A percentile compares a stretch with the other conserved stretches of the same genome.
Conservation (phyloP, 1,140 invertebrate species). For the Drosophila prosaltans region DNA sequence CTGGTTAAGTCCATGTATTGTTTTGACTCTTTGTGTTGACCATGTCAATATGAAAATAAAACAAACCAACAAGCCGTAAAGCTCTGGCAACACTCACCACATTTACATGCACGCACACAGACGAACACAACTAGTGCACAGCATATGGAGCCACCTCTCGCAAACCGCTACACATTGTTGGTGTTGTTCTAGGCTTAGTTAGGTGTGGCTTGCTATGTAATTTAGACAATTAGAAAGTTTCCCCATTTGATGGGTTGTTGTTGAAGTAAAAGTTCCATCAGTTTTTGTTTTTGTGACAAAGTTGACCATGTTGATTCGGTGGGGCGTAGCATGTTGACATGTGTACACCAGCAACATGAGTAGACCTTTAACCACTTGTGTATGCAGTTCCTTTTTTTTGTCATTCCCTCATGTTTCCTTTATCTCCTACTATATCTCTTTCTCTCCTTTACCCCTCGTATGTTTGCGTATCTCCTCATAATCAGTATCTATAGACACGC, state of each 20-base stretch:
- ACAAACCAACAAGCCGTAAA: slow-evolving; percentile 59
- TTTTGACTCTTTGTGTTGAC: slow-evolving; percentile 7
- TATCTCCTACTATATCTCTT: slow-evolving; percentile 4
- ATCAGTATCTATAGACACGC: slow-evolving; percentile 42
- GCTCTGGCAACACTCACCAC: slow-evolving; percentile 27
- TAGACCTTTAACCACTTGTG: not conserved
- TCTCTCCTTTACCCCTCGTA: slow-evolving; percentile 13
- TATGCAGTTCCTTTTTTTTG: not conserved
- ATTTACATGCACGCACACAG: slow-evolving; percentile 18
- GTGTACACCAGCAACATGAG: not conserved
- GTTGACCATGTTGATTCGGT: slow-evolving; percentile 34
- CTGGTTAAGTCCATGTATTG: not conserved
- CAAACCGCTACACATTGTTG: slow-evolving; percentile 21
- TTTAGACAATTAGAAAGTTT: slow-evolving; percentile 78
- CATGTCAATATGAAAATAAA: slow-evolving; percentile 59
- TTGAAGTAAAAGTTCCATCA: slow-evolving; percentile 35
- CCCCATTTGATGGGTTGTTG: slow-evolving; percentile 42
- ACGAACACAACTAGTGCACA: not conserved
- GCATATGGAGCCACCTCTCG: not conserved
- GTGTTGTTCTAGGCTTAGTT: slow-evolving; percentile 35
- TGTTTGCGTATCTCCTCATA: slow-evolving; percentile 72
- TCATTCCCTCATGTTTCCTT: not conserved
- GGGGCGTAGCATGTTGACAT: not conserved
- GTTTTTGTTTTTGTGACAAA: slow-evolving; percentile 49
- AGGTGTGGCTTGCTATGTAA: slow-evolving; percentile 62